Conservation (phyloP, 2,888 invertebrate genomes). For the Netelia melanura region DNA sequence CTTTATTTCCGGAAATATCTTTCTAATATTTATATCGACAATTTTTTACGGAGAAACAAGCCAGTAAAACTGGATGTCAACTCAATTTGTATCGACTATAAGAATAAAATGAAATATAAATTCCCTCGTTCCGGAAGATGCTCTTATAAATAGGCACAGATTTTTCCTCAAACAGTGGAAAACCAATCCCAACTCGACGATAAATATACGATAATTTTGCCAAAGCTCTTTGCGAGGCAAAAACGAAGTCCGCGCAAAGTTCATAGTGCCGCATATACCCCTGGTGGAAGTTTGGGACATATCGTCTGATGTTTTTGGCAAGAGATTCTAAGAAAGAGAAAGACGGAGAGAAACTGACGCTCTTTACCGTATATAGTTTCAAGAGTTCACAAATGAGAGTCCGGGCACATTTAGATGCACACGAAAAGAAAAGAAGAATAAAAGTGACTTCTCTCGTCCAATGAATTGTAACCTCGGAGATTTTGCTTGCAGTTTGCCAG, state of each 20-base stretch:
- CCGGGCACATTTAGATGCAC: conserved; percentile 44
- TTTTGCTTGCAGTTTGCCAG: conserved; percentile 63
- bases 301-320: conserved; percentile 61
- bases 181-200: conserved; percentile 44
- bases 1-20: no score
- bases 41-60: no score
- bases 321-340: conserved; percentile 37
- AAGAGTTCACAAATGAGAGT: conserved; percentile 64
- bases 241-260: conserved; percentile 7
- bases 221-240: conserved; percentile 30
- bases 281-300: conserved; percentile 34
- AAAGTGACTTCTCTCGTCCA: conserved; percentile 40
- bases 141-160: conserved; percentile 33
- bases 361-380: conserved; percentile 52
- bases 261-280: neutral
- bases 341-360: neutral
- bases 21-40: no score
- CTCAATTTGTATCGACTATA: neutral
- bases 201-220: conserved; percentile 51
- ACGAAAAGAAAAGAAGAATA: conserved; percentile 26
- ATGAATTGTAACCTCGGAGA: conserved; percentile 64
- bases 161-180: conserved; percentile 10
- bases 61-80: neutral
- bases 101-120: conserved; percentile 7
- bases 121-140: conserved; percentile 7